Base-by-base conservation (phyloP, 2,888 invertebrate genomes). In the Yponomeuta cagnagella region DNA sequence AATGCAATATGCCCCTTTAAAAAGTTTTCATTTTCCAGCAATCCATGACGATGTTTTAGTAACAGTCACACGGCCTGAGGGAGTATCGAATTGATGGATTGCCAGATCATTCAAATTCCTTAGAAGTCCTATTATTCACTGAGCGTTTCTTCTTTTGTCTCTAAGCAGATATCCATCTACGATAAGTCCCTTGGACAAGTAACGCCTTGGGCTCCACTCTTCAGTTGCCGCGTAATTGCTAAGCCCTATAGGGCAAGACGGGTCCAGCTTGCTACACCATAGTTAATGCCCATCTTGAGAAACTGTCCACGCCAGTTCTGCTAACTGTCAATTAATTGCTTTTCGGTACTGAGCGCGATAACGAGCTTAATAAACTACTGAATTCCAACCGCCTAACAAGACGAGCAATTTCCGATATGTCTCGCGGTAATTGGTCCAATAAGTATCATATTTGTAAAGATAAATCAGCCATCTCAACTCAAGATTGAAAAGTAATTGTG, bases 111-210 rank as follows among this genome's bases (percentile, higher is more conserved):
- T 37, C 43, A n/a, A 74, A 76, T 73, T 71, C 70, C 71, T 72
- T 73, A 74, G 74, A 73, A 70, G 71, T 67, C 83, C 68, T 86
- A 87, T 87, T 88, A 89, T 89, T 89, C 88, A 85, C 81, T 80
- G 79, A 82, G 78, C 83, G 86, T 87, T 85, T 81, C 79, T 83
- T 85, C 86, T 89, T 89, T 88, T 87, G 86, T 88, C 83, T 85
- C 81, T 82, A 78, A 79, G 77, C 78, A 85, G 86, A 88, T 88
- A 89, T 89, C 87, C 89, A 90, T 89, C 89, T 88, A 77, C 82
- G 83, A 84, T 86, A 82, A 82, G 79, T 79, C 78, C 80, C 76
- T 77, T 75, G 78, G 80, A 23, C 23, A 23, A 81, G 82, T 80
- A 82, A 84, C 82, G 85, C 86, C 85, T 82, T 80, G 79, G 83